phyloP scores from a whole-genome alignment of 1,140 invertebrate genomes.

The Agrilus planipennis region DNA sequence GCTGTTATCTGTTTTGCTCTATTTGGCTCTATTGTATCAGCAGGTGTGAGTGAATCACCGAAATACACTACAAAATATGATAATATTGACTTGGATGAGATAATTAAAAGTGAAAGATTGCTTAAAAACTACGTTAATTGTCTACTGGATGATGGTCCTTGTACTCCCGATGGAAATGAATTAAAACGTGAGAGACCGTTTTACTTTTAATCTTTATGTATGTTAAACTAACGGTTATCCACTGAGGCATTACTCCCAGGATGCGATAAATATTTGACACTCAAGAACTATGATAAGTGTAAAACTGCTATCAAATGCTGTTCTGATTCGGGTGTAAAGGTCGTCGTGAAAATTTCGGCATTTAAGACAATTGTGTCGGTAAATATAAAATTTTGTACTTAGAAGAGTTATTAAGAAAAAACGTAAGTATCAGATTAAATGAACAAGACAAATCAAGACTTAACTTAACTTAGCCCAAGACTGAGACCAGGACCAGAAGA shows the following conservation, averaged over 20 bases:
- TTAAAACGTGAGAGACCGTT: conserved; percentile 38
- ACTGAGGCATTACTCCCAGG: not conserved
- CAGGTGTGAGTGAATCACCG: not conserved
- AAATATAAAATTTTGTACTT: too few species aligned
- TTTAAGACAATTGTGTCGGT: not conserved
- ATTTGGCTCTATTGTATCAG: not conserved
- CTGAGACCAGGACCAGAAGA: not conserved
- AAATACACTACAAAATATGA: conserved; percentile 43
- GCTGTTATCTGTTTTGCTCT: not conserved
- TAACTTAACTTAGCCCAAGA: not conserved
- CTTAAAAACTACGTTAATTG: conserved; percentile 41
- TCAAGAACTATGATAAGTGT: not conserved
- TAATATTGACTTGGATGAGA: conserved; percentile 38
- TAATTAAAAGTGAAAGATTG: conserved; percentile 41
- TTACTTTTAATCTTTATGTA: conserved; percentile 9
- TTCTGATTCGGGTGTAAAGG: not conserved
- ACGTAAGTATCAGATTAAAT: too few species aligned
- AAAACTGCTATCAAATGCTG: not conserved
- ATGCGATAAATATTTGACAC: not conserved
- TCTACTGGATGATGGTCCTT: conserved; percentile 39
- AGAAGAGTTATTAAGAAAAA: too few species aligned
- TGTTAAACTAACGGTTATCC: not conserved
- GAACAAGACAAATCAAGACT: not conserved
- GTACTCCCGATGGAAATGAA: conserved; percentile 39
- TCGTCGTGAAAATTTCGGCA: not conserved